phyloP scores from a whole-genome alignment of 2,797 vertebrate species.

The Myripristis jacobus region DNA sequence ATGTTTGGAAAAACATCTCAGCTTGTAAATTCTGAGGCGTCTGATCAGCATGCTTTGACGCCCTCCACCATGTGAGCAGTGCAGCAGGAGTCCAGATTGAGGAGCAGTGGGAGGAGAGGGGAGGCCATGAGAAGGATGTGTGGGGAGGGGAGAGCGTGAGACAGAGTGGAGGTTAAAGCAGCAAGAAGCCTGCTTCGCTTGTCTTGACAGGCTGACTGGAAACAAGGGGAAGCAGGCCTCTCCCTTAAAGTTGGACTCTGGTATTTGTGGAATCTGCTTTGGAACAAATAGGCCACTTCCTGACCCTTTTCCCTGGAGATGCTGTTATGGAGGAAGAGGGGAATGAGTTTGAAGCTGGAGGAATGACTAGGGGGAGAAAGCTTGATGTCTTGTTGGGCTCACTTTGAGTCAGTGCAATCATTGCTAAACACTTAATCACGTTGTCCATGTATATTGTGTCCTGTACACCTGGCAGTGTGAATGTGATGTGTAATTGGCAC shows the following conservation, averaged over 20 bases:
- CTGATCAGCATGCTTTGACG: background rate
- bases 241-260: conserved; percentile 79
- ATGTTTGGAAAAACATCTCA: conserved; percentile 8
- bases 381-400: conserved; percentile 4
- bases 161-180: conserved; percentile 2
- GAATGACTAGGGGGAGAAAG: conserved; percentile 10
- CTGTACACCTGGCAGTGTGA: no score
- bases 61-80: conserved; percentile 1
- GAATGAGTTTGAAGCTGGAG: conserved; percentile 45
- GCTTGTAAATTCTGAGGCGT: conserved; percentile 15
- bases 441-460: no score
- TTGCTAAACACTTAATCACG: no score
- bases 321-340: conserved; percentile 59
- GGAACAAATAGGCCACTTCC: conserved; percentile 87
- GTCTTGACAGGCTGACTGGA: conserved; percentile 61
- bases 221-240: conserved; percentile 69
- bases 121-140: background rate
- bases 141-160: conserved; percentile 19
- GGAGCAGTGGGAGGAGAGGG: conserved; percentile 5
- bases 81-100: conserved; percentile 18
- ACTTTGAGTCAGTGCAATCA: background rate
- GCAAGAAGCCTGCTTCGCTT: conserved; percentile 42
- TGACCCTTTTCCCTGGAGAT: conserved; percentile 74
- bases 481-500: background rate
- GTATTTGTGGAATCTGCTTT: conserved; percentile 87